These are phyloP conservation scores for Thaumatotibia leucotreta DNA, from an alignment of 1,140 invertebrate genomes.

Conservation along the genomic window DNA sequence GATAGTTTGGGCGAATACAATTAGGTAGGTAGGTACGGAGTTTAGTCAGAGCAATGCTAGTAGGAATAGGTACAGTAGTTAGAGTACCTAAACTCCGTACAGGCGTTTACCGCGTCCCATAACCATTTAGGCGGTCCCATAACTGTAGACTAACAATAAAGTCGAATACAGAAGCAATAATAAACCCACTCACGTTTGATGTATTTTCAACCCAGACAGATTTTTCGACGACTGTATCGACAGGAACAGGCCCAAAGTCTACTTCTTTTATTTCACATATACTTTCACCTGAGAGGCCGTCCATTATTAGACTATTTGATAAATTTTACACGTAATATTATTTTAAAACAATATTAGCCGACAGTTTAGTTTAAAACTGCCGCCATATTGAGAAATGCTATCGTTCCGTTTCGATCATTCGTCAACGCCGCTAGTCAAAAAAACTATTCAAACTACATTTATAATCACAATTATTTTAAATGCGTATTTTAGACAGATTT, in stretches of 20 bases:
- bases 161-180: background rate
- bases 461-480: too few relatives aligned
- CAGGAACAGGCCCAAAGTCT: slow-evolving; percentile 47
- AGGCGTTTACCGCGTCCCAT: too few relatives aligned
- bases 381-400: background rate
- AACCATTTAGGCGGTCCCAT: too few relatives aligned
- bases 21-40: too few relatives aligned
- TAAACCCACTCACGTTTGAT: slow-evolving; percentile 36
- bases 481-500: too few relatives aligned
- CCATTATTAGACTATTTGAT: slow-evolving; percentile 21
- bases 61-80: too few relatives aligned
- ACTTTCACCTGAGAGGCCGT: slow-evolving; percentile 43
- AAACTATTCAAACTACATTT: background rate
- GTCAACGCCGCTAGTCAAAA: too few relatives aligned
- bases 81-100: too few relatives aligned
- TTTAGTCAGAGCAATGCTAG: too few relatives aligned
- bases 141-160: background rate
- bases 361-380: background rate
- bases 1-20: too few relatives aligned
- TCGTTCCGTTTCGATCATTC: too few relatives aligned
- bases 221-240: slow-evolving; percentile 46
- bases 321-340: background rate
- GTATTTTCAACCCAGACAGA: slow-evolving; percentile 44
- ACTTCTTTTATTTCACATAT: slow-evolving; percentile 39
- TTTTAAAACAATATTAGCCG: background rate